Percentiles rank a stretch among this genome's conserved stretches.
phyloP scores from a whole-genome alignment of 2,113 vertebrate genomes.

The Leucopsar rothschildi region DNA sequence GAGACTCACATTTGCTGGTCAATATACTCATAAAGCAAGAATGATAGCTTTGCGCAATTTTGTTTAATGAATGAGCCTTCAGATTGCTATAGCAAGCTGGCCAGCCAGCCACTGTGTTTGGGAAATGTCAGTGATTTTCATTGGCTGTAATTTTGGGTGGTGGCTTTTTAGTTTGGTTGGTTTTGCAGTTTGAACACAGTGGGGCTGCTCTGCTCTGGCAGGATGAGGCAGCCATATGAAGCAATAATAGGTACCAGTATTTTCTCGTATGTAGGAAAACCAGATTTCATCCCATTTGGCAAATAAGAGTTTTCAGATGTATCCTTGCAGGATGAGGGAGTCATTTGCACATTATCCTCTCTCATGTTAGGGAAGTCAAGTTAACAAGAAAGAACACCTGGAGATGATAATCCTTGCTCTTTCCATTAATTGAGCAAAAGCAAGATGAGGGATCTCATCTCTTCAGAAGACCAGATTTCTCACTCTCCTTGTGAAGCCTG shows the following conservation, averaged over 20 bases:
- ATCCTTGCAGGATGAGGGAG: neutral
- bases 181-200: neutral
- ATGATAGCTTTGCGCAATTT: constrained; percentile 21
- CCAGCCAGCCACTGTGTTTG: neutral
- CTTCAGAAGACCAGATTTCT: neutral
- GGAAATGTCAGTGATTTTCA: neutral
- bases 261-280: neutral
- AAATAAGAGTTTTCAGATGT: neutral
- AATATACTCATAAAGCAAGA: constrained; percentile 22
- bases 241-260: neutral
- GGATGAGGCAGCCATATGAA: neutral
- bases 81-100: neutral
- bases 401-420: neutral
- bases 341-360: neutral
- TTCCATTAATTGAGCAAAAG: neutral
- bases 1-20: neutral
- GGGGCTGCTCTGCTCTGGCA: neutral
- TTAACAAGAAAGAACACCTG: neutral
- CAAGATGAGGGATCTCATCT: neutral
- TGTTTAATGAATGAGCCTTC: constrained; percentile 9
- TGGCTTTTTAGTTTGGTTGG: neutral
- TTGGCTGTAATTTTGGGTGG: neutral
- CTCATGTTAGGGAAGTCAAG: neutral
- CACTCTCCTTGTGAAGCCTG: neutral
- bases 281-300: neutral